Conservation (phyloP, 2,113 vertebrate species). For the human (Homo sapiens) region GRCh38 chr11:7363001-7363500, state of each 20-base stretch:
- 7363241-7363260: conserved; percentile 1
- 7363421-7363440: not conserved
- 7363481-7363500: not conserved
- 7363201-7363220: not conserved
- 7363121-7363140: not conserved
- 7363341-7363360: not conserved
- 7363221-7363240: not conserved
- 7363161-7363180: not conserved
- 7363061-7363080: not conserved
- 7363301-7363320: not conserved
- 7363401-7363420: not conserved
- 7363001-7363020: not conserved
- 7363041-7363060: not conserved
- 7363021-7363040: not conserved
- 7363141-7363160: not conserved
- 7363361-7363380: not conserved
- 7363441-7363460: not conserved
- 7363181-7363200: not conserved
- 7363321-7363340: not conserved
- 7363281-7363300: not conserved
- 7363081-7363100: not conserved
- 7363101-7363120: not conserved
- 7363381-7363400: not conserved
- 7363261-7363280: not conserved
- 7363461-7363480: not conserved